These are phyloP conservation scores for Sylvilagus bachmani DNA, from an alignment of 2,113 vertebrate species.

Conservation along the genomic window DNA sequence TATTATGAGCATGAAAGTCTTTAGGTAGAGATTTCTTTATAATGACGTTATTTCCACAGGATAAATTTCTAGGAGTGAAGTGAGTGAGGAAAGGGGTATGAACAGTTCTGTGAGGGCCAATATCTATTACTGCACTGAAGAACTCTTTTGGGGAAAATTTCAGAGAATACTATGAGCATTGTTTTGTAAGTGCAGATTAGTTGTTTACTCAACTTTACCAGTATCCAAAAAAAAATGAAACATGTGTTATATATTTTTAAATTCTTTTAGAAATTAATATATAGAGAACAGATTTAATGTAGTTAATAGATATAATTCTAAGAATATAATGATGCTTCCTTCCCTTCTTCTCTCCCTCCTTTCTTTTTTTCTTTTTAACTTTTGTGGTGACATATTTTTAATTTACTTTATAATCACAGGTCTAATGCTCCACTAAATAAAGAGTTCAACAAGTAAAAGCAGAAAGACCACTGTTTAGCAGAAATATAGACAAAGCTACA, in stretches of 20 bases:
- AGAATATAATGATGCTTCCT: too few relatives aligned
- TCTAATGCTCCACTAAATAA: too few relatives aligned
- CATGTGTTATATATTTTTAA: background rate
- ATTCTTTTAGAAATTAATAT: too few relatives aligned
- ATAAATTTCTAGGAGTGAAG: background rate
- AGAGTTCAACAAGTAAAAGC: too few relatives aligned
- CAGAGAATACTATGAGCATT: background rate
- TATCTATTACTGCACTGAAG: background rate
- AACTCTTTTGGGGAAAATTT: background rate
- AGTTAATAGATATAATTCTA: too few relatives aligned
- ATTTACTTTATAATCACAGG: too few relatives aligned
- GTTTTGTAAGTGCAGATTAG: background rate
- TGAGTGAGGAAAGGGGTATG: background rate
- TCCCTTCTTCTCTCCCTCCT: too few relatives aligned
- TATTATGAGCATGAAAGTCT: constrained; percentile 11
- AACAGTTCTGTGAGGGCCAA: background rate
- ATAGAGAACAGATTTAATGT: too few relatives aligned
- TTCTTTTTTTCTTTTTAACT: too few relatives aligned
- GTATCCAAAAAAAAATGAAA: constrained; percentile 16
- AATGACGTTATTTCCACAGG: constrained; percentile 10
- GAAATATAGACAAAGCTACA: too few relatives aligned
- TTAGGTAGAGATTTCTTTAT: background rate
- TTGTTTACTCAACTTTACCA: background rate
- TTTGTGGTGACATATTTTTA: too few relatives aligned
- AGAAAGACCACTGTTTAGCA: too few relatives aligned